Percentiles rank a stretch among this genome's conserved stretches.
Evolutionary conservation across 2,797 vertebrate species (phyloP).

Genomic region (Parambassis ranga): DNA sequence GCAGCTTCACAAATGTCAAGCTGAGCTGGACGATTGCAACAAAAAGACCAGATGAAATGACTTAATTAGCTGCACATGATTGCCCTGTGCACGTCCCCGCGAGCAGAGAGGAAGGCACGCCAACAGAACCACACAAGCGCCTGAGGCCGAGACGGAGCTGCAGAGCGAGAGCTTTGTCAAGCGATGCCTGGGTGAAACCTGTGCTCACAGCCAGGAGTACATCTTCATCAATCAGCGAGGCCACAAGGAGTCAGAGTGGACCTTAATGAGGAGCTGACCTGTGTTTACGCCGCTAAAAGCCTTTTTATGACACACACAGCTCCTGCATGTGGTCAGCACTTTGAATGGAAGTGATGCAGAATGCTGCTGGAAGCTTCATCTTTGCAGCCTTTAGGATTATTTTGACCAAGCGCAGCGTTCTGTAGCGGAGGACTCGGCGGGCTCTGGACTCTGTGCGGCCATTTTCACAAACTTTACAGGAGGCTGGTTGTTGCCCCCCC

Average conservation of each 20-base stretch:
- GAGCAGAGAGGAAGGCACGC: too few species aligned
- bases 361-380: too few species aligned
- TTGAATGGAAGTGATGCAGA: background rate
- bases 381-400: too few species aligned
- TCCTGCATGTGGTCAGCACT: slow-evolving; percentile 8
- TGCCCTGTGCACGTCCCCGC: background rate
- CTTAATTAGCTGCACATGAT: background rate
- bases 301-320: slow-evolving; percentile 31
- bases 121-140: too few species aligned
- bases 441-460: too few species aligned
- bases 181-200: too few species aligned
- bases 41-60: background rate
- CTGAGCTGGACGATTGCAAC: background rate
- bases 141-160: background rate
- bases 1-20: background rate
- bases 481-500: too few species aligned
- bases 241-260: background rate
- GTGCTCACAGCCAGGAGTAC: slow-evolving; percentile 5
- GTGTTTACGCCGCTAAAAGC: slow-evolving; percentile 30
- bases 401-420: too few species aligned
- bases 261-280: slow-evolving; percentile 32
- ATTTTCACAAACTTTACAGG: too few species aligned
- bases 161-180: background rate
- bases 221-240: slow-evolving; percentile 26
- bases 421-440: too few species aligned